These are phyloP conservation scores for Callocephalon fimbriatum DNA, from an alignment of 2,113 vertebrate species.

Conservation along the genomic window DNA sequence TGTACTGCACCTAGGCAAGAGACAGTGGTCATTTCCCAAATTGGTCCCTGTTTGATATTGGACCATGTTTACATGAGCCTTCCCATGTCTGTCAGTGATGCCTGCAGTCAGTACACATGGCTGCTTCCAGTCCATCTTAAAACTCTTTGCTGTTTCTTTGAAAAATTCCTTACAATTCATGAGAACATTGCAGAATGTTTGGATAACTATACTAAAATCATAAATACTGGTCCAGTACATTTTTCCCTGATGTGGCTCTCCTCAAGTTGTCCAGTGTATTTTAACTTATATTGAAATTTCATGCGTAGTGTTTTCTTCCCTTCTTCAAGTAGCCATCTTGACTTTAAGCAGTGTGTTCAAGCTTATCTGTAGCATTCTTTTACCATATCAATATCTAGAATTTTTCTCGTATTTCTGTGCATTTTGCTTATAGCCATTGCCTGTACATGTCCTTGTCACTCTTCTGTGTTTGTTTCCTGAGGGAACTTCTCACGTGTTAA, in stretches of 20 bases:
- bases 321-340: background rate
- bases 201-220: background rate
- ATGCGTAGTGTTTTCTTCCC: background rate
- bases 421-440: background rate
- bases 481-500: background rate
- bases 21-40: background rate
- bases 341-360: background rate
- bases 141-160: background rate
- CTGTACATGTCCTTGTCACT: background rate
- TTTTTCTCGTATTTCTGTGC: background rate
- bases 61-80: background rate
- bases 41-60: background rate
- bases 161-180: background rate
- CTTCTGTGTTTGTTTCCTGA: background rate
- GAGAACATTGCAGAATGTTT: background rate
- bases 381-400: background rate
- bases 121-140: background rate
- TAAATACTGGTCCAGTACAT: background rate
- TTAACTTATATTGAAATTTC: background rate
- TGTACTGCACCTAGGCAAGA: too few relatives aligned
- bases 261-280: background rate
- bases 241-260: background rate
- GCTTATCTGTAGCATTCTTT: background rate
- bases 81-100: background rate
- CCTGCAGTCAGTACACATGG: background rate